Conservation (phyloP, 2,797 vertebrate genomes). For the Betta splendens region DNA sequence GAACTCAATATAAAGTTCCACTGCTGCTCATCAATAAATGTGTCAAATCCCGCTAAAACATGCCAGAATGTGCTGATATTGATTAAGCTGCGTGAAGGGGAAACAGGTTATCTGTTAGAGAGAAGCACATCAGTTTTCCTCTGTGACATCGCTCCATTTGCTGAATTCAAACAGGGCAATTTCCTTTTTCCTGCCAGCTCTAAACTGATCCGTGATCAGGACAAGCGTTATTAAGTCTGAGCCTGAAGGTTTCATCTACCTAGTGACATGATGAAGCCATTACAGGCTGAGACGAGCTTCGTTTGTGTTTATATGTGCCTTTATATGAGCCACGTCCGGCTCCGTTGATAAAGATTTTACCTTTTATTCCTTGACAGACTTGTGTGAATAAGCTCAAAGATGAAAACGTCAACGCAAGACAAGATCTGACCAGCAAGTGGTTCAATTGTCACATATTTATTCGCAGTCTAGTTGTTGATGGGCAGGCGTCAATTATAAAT, state of each 20-base stretch:
- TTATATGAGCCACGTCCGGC: no score
- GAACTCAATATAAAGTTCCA: constrained; percentile 46
- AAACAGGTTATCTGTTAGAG: constrained; percentile 6
- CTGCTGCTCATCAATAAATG: neutral
- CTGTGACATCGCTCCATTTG: constrained; percentile 12
- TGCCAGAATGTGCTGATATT: neutral
- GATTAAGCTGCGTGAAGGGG: neutral
- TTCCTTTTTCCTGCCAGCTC: constrained; percentile 7
- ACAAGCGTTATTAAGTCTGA: neutral
- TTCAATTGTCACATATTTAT: constrained; percentile 22
- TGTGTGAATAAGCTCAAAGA: neutral
- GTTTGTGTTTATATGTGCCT: no score
- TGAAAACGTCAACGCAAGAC: neutral
- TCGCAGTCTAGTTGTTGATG: constrained; percentile 12
- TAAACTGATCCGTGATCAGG: neutral
- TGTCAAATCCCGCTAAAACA: neutral
- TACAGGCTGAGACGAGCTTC: no score
- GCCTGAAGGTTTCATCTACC: neutral
- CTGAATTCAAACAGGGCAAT: constrained; percentile 14
- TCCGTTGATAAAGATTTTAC: neutral
- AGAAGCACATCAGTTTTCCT: neutral
- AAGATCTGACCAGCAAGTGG: constrained; percentile 3
- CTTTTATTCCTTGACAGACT: neutral
- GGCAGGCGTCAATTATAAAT: constrained; percentile 18
- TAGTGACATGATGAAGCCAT: no score